Conservation (phyloP, 2,888 invertebrate species). For the Tenthredo scrophulariae region DNA sequence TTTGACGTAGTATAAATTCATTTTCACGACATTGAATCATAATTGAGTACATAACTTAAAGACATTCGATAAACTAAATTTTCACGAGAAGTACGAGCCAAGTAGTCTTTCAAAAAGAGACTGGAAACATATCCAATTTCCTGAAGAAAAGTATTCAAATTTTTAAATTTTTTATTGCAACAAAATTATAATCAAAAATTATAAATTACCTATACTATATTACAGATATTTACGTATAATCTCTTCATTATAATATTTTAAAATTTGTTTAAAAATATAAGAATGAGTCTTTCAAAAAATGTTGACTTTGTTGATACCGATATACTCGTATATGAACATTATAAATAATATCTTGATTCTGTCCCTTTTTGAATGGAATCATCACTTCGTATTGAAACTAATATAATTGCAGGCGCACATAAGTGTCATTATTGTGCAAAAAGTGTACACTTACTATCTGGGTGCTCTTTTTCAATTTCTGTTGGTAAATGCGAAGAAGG, state of each 20-base stretch:
- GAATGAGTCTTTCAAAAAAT: too few species aligned
- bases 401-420: constrained; percentile 16
- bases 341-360: not conserved
- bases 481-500: constrained; percentile 31
- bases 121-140: not conserved
- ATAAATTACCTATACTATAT: too few species aligned
- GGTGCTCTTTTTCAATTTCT: constrained; percentile 24
- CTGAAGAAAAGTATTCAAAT: too few species aligned
- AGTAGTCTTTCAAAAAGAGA: not conserved
- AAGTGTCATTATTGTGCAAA: constrained; percentile 32
- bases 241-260: too few species aligned
- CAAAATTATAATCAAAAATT: too few species aligned
- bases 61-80: not conserved
- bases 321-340: too few species aligned
- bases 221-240: too few species aligned
- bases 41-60: not conserved
- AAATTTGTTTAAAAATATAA: too few species aligned
- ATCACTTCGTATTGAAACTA: not conserved
- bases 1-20: not conserved
- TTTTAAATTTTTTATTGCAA: too few species aligned
- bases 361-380: not conserved
- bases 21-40: constrained; percentile 3
- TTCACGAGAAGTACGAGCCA: not conserved
- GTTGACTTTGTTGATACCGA: too few species aligned
- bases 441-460: constrained; percentile 3